Conservation (phyloP, 2,113 vertebrate species). For the Felis catus region F.catus_Fca126_mat1.0 CM031411.1:29970001-29970500, state of each 20-base stretch:
- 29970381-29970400: too few species aligned
- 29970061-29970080: not conserved
- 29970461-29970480: not conserved
- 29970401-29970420: not conserved
- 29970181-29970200: not conserved
- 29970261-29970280: not conserved
- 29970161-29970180: not conserved
- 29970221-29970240: not conserved
- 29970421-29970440: not conserved
- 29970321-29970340: not conserved
- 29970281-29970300: not conserved
- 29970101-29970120: not conserved
- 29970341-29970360: not conserved
- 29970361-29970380: not conserved
- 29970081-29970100: not conserved
- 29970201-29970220: not conserved
- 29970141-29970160: not conserved
- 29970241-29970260: not conserved
- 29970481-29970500: constrained; percentile 67
- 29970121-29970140: not conserved
- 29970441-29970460: rapidly evolving
- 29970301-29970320: not conserved
- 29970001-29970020: not conserved
- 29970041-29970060: not conserved
- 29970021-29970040: not conserved